phyloP scores from a whole-genome alignment of 2,113 vertebrate species.

The Colistium nudipinnis region DNA sequence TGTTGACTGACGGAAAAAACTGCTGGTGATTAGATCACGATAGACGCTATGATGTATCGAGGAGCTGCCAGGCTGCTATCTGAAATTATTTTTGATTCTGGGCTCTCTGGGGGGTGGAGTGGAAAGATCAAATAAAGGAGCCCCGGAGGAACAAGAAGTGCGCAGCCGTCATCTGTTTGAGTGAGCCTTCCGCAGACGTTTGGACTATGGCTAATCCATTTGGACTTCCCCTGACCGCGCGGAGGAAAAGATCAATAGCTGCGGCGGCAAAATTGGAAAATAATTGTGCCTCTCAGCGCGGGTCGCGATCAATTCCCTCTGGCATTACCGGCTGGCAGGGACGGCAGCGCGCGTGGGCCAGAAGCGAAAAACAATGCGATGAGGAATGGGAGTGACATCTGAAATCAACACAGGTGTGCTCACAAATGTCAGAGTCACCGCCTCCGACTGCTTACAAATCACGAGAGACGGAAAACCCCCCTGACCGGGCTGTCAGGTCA shows the following conservation, averaged over 20 bases:
- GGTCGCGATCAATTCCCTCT: constrained; percentile 33
- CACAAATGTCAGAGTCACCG: neutral
- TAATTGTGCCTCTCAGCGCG: constrained; percentile 31
- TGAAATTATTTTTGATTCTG: constrained; percentile 21
- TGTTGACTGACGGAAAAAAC: constrained; percentile 42
- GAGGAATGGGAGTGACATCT: constrained; percentile 31
- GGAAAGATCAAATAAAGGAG: constrained; percentile 9
- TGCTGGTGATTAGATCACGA: constrained; percentile 35
- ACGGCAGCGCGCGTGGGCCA: neutral
- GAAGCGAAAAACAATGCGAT: constrained; percentile 7
- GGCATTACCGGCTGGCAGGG: constrained; percentile 22
- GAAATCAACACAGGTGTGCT: constrained; percentile 6
- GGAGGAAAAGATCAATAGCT: constrained; percentile 51
- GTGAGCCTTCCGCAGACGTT: constrained; percentile 1
- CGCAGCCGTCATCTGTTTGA: neutral
- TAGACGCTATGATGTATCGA: constrained; percentile 1
- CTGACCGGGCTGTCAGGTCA: neutral
- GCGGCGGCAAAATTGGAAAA: constrained; percentile 29
- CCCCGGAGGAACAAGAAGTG: neutral
- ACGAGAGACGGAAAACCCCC: neutral
- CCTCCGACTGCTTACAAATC: neutral
- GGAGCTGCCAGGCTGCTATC: constrained; percentile 5
- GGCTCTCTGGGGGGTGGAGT: neutral
- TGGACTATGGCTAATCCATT: constrained; percentile 41
- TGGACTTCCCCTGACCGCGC: constrained; percentile 16